Conservation (phyloP, 2,888 invertebrate species). For the Lasioglossum malachurum region DNA sequence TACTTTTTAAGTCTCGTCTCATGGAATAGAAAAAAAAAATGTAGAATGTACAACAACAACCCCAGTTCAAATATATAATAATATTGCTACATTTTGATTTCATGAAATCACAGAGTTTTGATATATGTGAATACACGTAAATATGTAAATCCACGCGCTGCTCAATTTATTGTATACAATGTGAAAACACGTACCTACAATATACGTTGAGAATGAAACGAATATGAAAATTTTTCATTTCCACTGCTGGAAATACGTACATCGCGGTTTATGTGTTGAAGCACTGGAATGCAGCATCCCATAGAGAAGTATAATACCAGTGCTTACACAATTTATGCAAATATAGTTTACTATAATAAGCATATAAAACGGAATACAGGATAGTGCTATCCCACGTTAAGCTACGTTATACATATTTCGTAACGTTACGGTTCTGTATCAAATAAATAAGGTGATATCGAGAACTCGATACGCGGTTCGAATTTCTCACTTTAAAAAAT, state of each 20-base stretch:
- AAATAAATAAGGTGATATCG: not conserved
- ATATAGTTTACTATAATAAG: not conserved
- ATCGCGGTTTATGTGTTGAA: not conserved
- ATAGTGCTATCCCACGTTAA: not conserved
- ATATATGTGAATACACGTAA: not conserved
- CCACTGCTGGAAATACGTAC: not conserved
- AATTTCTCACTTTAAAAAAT: not conserved
- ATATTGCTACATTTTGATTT: not conserved
- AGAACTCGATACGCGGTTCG: not conserved
- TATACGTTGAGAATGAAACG: not conserved
- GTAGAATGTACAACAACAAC: not conserved
- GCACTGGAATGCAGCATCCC: not conserved
- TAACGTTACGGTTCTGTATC: not conserved
- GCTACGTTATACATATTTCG: not conserved
- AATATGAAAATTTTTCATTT: not conserved
- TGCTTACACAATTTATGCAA: not conserved
- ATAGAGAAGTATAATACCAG: not conserved
- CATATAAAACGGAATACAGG: not conserved
- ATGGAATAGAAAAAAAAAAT: not conserved
- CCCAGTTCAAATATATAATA: not conserved
- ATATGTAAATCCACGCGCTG: not conserved
- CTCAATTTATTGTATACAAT: not conserved
- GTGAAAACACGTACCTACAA: not conserved
- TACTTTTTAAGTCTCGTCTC: not conserved
- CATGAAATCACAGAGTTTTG: not conserved